Evolutionary conservation across 2,797 vertebrate genomes (phyloP).

Genomic region (Benthosema pterotum): DNA sequence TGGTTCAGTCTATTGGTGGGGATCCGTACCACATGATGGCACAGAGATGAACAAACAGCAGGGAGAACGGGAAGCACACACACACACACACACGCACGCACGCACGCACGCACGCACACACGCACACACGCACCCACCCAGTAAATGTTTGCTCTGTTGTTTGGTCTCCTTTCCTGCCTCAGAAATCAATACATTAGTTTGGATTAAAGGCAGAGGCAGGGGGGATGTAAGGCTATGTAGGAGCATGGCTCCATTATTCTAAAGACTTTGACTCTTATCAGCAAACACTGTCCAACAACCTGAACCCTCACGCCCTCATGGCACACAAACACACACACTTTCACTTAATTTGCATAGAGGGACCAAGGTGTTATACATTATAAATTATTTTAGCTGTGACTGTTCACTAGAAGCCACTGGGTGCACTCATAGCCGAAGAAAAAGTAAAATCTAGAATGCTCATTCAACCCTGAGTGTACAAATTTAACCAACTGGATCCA

Average conservation of each 20-base stretch:
- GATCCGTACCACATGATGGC: conserved; percentile 47
- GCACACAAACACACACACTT: not conserved
- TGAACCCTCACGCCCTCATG: not conserved
- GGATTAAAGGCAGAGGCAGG: conserved; percentile 10
- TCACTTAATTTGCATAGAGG: not conserved
- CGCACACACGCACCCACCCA: conserved; percentile 1
- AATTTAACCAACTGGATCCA: no score
- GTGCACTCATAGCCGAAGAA: no score
- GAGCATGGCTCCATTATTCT: conserved; percentile 3
- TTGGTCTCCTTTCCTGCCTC: conserved; percentile 55
- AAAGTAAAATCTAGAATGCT: no score
- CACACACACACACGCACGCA: conserved; percentile 1
- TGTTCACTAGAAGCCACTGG: no score
- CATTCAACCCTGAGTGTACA: no score
- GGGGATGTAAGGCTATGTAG: not conserved
- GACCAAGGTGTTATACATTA: no score
- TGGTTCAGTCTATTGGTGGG: conserved; percentile 28
- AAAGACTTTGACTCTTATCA: conserved; percentile 35
- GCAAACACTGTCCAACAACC: not conserved
- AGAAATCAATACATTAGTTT: conserved; percentile 57
- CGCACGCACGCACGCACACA: not conserved
- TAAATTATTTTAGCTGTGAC: no score
- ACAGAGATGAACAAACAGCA: conserved; percentile 30
- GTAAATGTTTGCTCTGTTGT: conserved; percentile 71
- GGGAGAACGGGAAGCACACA: conserved; percentile 38